Conservation (phyloP, 1,140 invertebrate genomes). For the Lanistes nyassanus region DNA sequence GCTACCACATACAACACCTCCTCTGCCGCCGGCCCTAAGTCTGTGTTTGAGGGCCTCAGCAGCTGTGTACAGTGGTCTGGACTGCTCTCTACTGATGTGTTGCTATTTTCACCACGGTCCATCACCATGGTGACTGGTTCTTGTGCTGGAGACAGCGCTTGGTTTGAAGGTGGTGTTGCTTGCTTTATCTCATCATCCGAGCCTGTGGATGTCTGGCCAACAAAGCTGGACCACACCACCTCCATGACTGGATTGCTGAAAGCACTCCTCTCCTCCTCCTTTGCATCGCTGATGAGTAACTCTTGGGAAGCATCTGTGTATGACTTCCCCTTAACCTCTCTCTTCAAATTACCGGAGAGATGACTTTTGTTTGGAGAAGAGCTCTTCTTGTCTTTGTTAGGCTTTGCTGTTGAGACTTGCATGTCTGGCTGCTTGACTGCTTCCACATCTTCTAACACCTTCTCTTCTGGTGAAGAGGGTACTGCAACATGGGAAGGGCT, state of each 20-base stretch:
- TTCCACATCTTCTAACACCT: background rate
- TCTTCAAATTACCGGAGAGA: slow-evolving; percentile 7
- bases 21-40: slow-evolving; percentile 6
- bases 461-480: background rate
- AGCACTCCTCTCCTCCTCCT: slow-evolving; percentile 12
- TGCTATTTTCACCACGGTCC: slow-evolving; percentile 21
- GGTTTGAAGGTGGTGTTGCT: background rate
- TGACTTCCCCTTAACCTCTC: slow-evolving; percentile 7
- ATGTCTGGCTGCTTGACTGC: background rate
- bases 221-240: slow-evolving; percentile 32
- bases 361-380: slow-evolving; percentile 22
- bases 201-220: slow-evolving; percentile 26
- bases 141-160: background rate
- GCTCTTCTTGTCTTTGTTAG: background rate
- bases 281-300: slow-evolving; percentile 12
- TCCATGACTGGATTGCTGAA: slow-evolving; percentile 32
- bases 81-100: slow-evolving; percentile 22
- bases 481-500: background rate
- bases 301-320: slow-evolving; percentile 14
- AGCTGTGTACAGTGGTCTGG: slow-evolving; percentile 28
- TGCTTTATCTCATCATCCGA: background rate
- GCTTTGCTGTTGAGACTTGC: background rate
- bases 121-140: slow-evolving; percentile 23
- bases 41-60: background rate
- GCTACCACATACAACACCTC: slow-evolving; percentile 26